Evolutionary conservation across 2,797 vertebrate genomes (phyloP).

Genomic region (Eutrigla gurnardus): DNA sequence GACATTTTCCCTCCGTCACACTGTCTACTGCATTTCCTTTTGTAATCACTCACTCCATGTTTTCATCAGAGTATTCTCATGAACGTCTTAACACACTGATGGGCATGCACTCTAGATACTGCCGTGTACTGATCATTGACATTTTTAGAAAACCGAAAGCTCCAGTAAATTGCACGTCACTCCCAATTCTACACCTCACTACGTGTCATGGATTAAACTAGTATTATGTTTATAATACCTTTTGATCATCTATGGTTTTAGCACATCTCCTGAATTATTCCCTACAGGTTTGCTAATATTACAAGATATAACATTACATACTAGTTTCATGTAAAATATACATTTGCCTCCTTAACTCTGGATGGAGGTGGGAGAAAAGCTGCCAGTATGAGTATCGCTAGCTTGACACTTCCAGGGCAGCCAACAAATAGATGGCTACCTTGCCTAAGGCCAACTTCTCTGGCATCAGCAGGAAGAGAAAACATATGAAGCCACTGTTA

Average conservation of each 20-base stretch:
- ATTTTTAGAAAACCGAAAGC: background rate
- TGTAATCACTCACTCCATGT: slow-evolving; percentile 12
- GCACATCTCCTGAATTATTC: background rate
- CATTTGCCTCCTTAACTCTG: slow-evolving; percentile 13
- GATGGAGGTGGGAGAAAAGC: slow-evolving; percentile 13
- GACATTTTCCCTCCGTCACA: slow-evolving; percentile 1
- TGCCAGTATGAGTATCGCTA: slow-evolving; percentile 30
- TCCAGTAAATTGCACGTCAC: background rate
- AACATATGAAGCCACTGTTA: slow-evolving; percentile 50
- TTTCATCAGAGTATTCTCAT: slow-evolving; percentile 8
- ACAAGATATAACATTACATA: background rate
- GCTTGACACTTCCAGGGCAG: slow-evolving; percentile 39
- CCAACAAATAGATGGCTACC: slow-evolving; percentile 53
- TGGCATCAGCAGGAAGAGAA: slow-evolving; percentile 41
- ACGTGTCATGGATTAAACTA: background rate
- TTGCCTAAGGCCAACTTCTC: slow-evolving; percentile 48
- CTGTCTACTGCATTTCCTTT: slow-evolving; percentile 11
- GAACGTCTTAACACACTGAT: background rate
- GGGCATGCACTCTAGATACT: background rate
- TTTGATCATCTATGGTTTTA: background rate
- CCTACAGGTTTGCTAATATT: background rate
- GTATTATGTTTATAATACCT: background rate
- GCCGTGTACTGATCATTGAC: background rate
- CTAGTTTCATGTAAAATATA: slow-evolving; percentile 15
- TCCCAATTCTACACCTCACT: background rate